These are phyloP conservation scores for Clarias batrachus DNA, from an alignment of 2,113 vertebrate species.

Conservation along the genomic window DNA sequence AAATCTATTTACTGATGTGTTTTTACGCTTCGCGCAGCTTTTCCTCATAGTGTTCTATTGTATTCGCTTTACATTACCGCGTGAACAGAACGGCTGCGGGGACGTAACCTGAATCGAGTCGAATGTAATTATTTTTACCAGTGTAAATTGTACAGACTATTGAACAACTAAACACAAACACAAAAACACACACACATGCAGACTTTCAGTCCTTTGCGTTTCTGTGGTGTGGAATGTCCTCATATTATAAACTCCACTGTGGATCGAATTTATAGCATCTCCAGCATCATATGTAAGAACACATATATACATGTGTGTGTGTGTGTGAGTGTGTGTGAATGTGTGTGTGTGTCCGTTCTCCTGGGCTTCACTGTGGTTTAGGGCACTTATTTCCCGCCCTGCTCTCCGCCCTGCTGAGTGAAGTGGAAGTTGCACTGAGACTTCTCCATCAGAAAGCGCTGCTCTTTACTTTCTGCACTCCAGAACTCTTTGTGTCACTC, in stretches of 20 bases:
- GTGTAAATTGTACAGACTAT: conserved; percentile 48
- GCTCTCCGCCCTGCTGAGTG: conserved; percentile 78
- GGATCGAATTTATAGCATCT: conserved; percentile 16
- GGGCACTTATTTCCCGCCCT: conserved; percentile 71
- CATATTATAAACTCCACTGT: conserved; percentile 19
- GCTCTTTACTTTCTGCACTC: conserved; percentile 70
- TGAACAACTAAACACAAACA: conserved; percentile 13
- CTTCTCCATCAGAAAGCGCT: conserved; percentile 80
- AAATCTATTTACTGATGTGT: neutral
- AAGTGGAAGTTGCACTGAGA: conserved; percentile 82
- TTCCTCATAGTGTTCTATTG: neutral
- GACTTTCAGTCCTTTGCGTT: conserved; percentile 22
- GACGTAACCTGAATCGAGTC: conserved; percentile 48
- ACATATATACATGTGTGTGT: conserved; percentile 7
- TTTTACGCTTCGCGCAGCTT: neutral
- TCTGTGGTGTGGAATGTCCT: conserved; percentile 12
- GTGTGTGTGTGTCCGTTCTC: conserved; percentile 51
- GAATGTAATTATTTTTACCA: conserved; percentile 54
- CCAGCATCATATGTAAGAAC: conserved; percentile 14
- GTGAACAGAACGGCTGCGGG: conserved; percentile 40
- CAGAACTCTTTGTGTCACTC: conserved; percentile 29
- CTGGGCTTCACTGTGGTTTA: conserved; percentile 78
- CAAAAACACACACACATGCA: conserved; percentile 11
- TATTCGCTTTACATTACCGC: neutral
- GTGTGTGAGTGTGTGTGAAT: neutral